phyloP scores from a whole-genome alignment of 2,888 invertebrate genomes.

The Athetis lepigone region DNA sequence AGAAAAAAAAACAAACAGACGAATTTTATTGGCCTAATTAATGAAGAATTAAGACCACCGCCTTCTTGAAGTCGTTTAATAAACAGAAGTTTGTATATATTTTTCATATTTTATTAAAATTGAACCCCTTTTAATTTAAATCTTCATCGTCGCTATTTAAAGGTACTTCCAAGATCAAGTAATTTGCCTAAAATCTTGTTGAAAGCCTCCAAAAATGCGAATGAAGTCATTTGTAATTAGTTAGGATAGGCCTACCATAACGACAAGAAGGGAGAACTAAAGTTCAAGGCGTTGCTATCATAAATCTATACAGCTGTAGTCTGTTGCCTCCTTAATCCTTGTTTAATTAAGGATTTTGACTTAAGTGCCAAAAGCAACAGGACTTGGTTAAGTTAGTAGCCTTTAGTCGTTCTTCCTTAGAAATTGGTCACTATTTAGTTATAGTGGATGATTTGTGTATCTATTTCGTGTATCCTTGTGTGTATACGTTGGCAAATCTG shows the following conservation, averaged over 20 bases:
- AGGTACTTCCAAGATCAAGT: background rate
- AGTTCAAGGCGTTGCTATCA: constrained; percentile 16
- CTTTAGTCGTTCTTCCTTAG: background rate
- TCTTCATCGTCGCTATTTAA: background rate
- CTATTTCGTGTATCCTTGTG: background rate
- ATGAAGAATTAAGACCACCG: too few relatives aligned
- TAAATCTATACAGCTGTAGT: constrained; percentile 28
- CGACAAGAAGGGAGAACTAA: constrained; percentile 6
- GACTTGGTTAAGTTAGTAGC: background rate
- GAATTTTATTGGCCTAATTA: too few relatives aligned
- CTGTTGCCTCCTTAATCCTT: constrained; percentile 14
- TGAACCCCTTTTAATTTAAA: background rate
- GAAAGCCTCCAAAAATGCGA: background rate
- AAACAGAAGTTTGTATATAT: too few relatives aligned
- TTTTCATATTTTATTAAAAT: too few relatives aligned
- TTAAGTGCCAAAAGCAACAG: constrained; percentile 11
- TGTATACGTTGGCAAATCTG: too few relatives aligned
- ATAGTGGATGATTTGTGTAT: background rate
- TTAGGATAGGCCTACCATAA: background rate
- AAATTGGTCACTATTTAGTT: background rate
- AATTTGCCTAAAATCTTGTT: constrained; percentile 7
- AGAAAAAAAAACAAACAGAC: too few relatives aligned
- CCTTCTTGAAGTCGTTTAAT: too few relatives aligned
- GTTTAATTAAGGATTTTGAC: constrained; percentile 36
- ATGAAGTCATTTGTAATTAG: constrained; percentile 11